A percentile compares a stretch with the other conserved stretches of the same genome.
Evolutionary conservation across 2,113 vertebrate genomes (phyloP).

Genomic region (Gallinago jamesoni): DNA sequence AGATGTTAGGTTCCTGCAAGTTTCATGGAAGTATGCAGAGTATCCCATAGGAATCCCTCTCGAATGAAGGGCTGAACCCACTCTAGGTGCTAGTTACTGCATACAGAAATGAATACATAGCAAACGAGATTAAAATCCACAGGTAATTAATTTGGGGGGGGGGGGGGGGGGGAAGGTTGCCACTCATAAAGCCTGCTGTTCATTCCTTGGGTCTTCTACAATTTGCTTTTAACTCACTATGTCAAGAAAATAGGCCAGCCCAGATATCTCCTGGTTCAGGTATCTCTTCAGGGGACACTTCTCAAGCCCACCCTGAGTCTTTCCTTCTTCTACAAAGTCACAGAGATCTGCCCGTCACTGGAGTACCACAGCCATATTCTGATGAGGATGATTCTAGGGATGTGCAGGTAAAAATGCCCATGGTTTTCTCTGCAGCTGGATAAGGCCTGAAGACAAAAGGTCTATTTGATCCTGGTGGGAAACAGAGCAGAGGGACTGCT

Average conservation of each 20-base stretch:
- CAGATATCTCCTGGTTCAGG: neutral
- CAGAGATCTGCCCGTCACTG: neutral
- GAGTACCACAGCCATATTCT: neutral
- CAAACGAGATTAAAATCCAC: neutral
- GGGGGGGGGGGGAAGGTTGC: neutral
- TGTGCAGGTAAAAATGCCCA: neutral
- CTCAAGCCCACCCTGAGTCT: neutral
- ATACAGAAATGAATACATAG: neutral
- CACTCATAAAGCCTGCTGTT: neutral
- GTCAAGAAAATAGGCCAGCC: neutral
- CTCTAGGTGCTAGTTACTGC: accelerated
- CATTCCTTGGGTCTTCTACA: neutral
- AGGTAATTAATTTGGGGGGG: neutral
- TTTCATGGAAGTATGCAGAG: neutral
- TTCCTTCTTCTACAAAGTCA: neutral
- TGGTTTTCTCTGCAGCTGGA: neutral
- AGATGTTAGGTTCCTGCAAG: neutral
- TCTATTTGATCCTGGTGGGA: neutral
- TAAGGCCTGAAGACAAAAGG: neutral
- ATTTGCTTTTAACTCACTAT: neutral
- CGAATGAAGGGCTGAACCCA: neutral
- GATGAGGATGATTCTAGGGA: neutral
- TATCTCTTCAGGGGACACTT: neutral
- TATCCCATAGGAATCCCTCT: accelerated
- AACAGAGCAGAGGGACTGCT: neutral